These are phyloP conservation scores for Neotragus moschatus DNA, from an alignment of 2,113 vertebrate species.

Conservation along the genomic window DNA sequence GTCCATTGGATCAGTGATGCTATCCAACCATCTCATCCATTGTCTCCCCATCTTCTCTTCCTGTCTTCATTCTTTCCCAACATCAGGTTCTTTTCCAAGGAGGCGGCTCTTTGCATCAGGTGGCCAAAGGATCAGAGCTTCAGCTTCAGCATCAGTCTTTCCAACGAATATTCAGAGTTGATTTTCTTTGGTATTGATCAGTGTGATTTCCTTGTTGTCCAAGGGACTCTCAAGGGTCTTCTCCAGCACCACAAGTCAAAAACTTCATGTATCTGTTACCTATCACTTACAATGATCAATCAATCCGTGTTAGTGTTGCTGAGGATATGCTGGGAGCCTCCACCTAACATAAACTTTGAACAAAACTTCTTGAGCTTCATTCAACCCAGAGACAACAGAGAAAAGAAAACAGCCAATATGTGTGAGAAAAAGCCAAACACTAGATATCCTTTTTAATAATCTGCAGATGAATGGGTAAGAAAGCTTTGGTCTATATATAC, in stretches of 20 bases:
- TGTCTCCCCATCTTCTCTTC: not conserved
- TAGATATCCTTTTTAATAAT: not conserved
- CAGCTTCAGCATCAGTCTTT: not conserved
- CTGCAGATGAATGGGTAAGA: not conserved
- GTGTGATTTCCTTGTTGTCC: not conserved
- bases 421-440: not conserved
- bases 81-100: not conserved
- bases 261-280: not conserved
- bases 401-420: not conserved
- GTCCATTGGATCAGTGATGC: not conserved
- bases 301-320: not conserved
- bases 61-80: not conserved
- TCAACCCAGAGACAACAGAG: not conserved
- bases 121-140: not conserved
- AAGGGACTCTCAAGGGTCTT: not conserved
- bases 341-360: not conserved
- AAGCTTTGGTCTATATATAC: too few species aligned
- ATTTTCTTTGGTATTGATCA: not conserved
- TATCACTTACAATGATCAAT: not conserved
- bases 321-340: not conserved
- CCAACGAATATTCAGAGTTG: not conserved
- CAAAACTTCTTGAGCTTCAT: not conserved
- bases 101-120: accelerated
- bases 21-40: not conserved
- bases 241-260: not conserved